Percentiles rank a stretch among this genome's conserved stretches.
Conservation (phyloP, 2,888 invertebrate species). For the Aphidoletes aphidimyza region DNA sequence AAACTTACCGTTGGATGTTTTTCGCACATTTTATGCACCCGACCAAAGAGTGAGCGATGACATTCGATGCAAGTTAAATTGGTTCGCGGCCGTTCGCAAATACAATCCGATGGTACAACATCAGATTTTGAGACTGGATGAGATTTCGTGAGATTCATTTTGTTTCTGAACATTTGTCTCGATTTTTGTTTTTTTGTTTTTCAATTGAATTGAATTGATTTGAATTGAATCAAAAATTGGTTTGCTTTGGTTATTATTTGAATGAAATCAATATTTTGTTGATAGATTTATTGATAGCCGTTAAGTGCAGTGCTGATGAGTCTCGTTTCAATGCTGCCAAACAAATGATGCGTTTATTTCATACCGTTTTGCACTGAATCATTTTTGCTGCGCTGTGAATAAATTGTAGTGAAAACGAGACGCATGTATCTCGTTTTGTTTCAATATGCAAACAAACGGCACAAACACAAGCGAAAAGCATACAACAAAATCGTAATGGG, state of each 20-base stretch:
- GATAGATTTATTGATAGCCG: too few relatives aligned
- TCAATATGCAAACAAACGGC: neutral
- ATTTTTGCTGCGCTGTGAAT: neutral
- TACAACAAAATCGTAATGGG: too few relatives aligned
- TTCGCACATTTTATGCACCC: neutral
- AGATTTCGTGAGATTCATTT: neutral
- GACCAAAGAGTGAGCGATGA: neutral
- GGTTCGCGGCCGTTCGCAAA: neutral
- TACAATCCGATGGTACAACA: neutral
- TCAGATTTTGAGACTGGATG: neutral
- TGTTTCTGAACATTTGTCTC: too few relatives aligned
- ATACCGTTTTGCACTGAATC: neutral
- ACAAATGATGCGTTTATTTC: neutral
- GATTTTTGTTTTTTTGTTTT: too few relatives aligned
- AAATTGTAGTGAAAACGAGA: neutral
- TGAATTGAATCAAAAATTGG: too few relatives aligned
- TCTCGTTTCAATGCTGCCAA: neutral
- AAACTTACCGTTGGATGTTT: conserved; percentile 15
- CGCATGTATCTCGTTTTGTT: neutral
- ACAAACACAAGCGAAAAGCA: too few relatives aligned
- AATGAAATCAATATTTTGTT: too few relatives aligned
- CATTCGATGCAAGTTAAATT: neutral
- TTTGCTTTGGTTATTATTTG: too few relatives aligned
- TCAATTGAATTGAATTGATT: neutral
- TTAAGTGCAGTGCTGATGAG: too few relatives aligned